A percentile compares a stretch with the other conserved stretches of the same genome.
Evolutionary conservation across 64 coral and sea anemone species (phyloP).

Genomic region (Stichodactyla helianthus): DNA sequence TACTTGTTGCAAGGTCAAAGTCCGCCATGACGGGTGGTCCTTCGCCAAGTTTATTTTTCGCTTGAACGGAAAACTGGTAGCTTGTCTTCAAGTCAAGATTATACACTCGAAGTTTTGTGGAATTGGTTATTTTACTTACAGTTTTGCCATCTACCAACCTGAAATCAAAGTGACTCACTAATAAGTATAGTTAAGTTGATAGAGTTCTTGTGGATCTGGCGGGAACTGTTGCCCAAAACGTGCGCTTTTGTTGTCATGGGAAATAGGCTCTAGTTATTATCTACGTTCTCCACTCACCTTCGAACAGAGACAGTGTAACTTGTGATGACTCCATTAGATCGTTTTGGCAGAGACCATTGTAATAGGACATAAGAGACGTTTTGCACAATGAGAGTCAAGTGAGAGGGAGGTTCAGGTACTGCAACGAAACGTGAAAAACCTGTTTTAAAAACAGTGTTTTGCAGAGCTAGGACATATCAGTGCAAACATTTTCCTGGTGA

Average conservation of each 20-base stretch:
- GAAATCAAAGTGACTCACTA: background rate
- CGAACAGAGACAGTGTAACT: conserved; percentile 54
- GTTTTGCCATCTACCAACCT: conserved; percentile 19
- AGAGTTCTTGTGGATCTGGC: no score
- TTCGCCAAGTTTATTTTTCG: conserved; percentile 56
- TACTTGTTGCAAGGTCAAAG: conserved; percentile 67
- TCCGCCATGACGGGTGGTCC: conserved; percentile 59
- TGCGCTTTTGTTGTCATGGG: no score
- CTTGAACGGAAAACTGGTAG: conserved; percentile 64
- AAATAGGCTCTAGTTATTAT: no score
- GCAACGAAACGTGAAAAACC: background rate
- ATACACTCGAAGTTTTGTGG: conserved; percentile 24
- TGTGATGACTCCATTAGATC: conserved; percentile 55
- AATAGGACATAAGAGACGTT: conserved; percentile 54
- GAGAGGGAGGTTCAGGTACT: conserved; percentile 76
- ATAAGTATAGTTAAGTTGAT: no score
- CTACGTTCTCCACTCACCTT: background rate
- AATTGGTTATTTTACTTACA: conserved; percentile 29
- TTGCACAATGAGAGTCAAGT: conserved; percentile 42
- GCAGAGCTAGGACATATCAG: background rate
- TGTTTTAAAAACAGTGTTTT: background rate
- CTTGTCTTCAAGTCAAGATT: conserved; percentile 34
- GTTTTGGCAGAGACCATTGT: conserved; percentile 56
- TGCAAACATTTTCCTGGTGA: background rate
- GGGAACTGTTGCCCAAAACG: no score